Base-by-base conservation (phyloP, 2,888 invertebrate species). In the Brenthis daphne region DNA sequence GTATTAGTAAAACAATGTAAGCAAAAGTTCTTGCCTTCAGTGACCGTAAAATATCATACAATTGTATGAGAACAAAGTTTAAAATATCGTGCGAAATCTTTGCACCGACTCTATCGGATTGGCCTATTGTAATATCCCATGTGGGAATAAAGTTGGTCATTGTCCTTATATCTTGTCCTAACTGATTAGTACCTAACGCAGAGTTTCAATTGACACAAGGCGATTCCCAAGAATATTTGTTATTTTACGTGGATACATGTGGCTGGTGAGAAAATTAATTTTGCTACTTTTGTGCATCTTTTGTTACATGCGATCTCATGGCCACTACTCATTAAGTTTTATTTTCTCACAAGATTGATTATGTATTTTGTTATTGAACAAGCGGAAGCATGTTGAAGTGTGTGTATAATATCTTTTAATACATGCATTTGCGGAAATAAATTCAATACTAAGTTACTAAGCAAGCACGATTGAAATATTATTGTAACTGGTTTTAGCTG, bases 331-430 rank as follows among this genome's bases (percentile, higher is more conserved):
- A 83, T 85, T 84, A 82, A 82, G 77, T 80, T 82, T 82, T 77
- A 81, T 83, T 85, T 87, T 90, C 90, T 86, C 91, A 90, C 89
- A 73, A 82, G 83, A 85, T 86, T 87, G 86, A 87, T 89, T 88
- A 85, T 79, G 84, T 63, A 79, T 82, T 82, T 80, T 81, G 80
- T 83, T 83, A 80, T 79, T 82, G 56, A 67, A 63, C 58, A 69
- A 74, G 63, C 67, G 69, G 72, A 74, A 68, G 68, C 64, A 48
- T 11, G 16, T 12, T 50, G 48, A 50, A 50, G 14, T 43, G 16
- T 60, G 5, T 16, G n/a, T 56, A 43, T 57, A 24, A 63, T 4
- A 20, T 51, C 33, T 61, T 60, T 65, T n/a, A 1, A 37, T 16
- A 57, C 14, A 29, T 13, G 14, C 57, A 14, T 37, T 24, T 65